phyloP scores from a whole-genome alignment of 1,140 invertebrate species.

The Paraescarpia echinospica region DNA sequence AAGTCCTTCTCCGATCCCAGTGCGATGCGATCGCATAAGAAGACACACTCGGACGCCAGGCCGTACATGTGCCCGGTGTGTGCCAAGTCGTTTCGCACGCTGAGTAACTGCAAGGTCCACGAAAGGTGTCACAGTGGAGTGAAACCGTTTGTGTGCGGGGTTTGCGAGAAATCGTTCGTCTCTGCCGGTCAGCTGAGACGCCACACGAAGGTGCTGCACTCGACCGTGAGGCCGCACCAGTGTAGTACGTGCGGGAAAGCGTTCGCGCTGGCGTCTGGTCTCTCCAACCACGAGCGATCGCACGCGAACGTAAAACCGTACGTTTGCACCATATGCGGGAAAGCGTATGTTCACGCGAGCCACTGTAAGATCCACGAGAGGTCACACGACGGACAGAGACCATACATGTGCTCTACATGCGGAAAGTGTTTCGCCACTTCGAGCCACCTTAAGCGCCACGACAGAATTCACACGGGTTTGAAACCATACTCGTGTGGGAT shows the following conservation, averaged over 20 bases:
- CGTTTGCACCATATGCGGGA: neutral
- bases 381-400: neutral
- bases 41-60: neutral
- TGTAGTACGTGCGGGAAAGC: neutral
- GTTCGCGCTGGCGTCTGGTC: neutral
- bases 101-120: neutral
- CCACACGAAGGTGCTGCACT: neutral
- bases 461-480: neutral
- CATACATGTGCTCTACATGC: neutral
- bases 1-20: neutral
- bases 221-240: neutral
- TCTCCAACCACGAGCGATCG: neutral
- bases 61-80: neutral
- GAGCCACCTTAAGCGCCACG: neutral
- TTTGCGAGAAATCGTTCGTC: neutral
- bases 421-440: neutral
- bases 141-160: neutral
- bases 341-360: neutral
- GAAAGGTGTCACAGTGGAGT: neutral
- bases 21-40: neutral
- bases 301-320: neutral
- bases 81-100: neutral
- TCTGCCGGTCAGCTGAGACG: neutral
- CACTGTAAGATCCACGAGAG: neutral
- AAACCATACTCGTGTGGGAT: constrained; percentile 73